Evolutionary conservation across 1,140 invertebrate genomes (phyloP).

Genomic region (Cyclargus thomasi): DNA sequence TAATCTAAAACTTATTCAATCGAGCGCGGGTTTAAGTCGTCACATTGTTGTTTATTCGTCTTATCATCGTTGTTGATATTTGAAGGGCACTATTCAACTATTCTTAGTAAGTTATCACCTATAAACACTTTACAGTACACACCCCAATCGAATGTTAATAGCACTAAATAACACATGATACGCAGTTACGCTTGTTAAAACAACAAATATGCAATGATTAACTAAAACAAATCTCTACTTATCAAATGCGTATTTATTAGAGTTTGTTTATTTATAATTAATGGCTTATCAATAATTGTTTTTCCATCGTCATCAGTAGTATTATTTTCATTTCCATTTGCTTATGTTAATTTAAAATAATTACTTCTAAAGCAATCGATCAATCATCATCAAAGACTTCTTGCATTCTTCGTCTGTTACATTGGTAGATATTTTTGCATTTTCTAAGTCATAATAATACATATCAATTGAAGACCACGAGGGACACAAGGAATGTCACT

Average conservation of each 20-base stretch:
- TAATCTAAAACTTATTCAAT: no score
- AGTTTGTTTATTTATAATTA: not conserved
- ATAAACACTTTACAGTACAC: conserved; percentile 9
- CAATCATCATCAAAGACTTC: no score
- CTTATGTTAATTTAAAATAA: no score
- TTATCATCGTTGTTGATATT: conserved; percentile 1
- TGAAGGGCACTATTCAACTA: conserved; percentile 8
- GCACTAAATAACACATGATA: not conserved
- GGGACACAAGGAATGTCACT: no score
- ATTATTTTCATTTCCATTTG: no score
- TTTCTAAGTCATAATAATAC: no score
- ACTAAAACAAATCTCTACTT: not conserved
- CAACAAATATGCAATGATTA: not conserved
- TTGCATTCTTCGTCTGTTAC: no score
- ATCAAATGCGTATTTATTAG: not conserved
- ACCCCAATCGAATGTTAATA: conserved; percentile 11
- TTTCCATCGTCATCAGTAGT: no score
- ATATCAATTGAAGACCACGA: no score
- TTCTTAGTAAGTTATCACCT: conserved; percentile 7
- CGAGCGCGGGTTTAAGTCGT: not conserved
- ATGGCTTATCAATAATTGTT: no score
- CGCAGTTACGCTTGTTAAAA: not conserved
- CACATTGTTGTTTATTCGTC: conserved; percentile 1
- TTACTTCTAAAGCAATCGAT: no score
- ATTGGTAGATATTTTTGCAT: no score